These are phyloP conservation scores for Polydrusus pterygomalis DNA, from an alignment of 2,888 invertebrate species.

Conservation along the genomic window DNA sequence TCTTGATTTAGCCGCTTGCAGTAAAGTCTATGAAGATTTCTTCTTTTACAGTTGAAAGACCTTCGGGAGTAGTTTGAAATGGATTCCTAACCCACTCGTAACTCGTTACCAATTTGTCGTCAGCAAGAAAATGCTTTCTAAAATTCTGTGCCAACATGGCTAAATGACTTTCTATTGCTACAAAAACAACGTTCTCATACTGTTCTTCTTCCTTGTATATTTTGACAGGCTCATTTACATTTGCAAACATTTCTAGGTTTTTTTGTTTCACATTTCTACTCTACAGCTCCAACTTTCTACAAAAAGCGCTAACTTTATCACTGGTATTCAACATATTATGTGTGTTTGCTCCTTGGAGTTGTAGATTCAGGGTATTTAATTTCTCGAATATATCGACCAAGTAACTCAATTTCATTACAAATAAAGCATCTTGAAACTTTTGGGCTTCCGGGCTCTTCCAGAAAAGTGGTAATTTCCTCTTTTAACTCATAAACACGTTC, in stretches of 20 bases:
- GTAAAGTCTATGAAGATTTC: slow-evolving; percentile 29
- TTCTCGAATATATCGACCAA: no score
- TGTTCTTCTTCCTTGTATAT: slow-evolving; percentile 23
- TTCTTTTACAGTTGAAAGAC: slow-evolving; percentile 25
- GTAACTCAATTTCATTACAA: no score
- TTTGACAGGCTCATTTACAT: no score
- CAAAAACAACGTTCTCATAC: slow-evolving; percentile 25
- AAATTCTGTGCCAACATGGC: neutral
- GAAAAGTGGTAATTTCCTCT: slow-evolving; percentile 6
- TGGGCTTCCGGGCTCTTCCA: slow-evolving; percentile 9
- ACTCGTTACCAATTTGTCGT: neutral
- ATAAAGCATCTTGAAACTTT: slow-evolving; percentile 29
- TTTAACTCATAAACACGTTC: slow-evolving; percentile 17
- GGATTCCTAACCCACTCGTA: no score
- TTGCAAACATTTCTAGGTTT: no score
- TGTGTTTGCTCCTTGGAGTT: slow-evolving; percentile 46
- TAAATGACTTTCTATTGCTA: slow-evolving; percentile 11
- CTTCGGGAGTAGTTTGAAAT: no score
- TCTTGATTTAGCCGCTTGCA: slow-evolving; percentile 26
- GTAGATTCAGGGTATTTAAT: slow-evolving; percentile 35
- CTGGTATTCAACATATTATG: slow-evolving; percentile 47
- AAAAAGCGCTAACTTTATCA: slow-evolving; percentile 39
- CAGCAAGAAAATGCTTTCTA: neutral
- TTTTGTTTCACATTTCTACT: no score
- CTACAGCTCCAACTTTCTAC: slow-evolving; percentile 14